These are phyloP conservation scores for Holothuria leucospilota DNA, from an alignment of 53 echinoderm and acorn worm genomes.

Conservation along the genomic window DNA sequence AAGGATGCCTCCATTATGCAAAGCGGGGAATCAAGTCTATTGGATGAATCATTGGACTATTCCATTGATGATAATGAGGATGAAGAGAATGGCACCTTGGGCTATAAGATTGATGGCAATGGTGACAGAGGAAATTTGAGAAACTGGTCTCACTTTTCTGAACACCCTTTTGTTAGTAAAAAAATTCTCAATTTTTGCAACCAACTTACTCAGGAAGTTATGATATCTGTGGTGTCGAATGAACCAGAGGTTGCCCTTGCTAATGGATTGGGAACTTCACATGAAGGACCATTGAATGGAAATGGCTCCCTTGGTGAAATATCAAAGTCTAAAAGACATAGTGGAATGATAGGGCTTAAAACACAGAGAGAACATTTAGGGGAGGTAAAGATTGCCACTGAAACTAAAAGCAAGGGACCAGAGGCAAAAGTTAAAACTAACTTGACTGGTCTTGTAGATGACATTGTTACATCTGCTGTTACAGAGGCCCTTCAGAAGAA, in stretches of 20 bases:
- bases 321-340: no score
- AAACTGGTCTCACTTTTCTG: neutral
- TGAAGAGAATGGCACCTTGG: neutral
- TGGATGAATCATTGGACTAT: neutral
- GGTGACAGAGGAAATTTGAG: constrained; percentile 25
- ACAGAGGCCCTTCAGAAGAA: constrained; percentile 53
- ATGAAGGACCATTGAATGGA: no score
- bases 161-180: neutral
- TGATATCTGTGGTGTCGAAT: constrained; percentile 6
- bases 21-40: constrained; percentile 14
- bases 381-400: no score
- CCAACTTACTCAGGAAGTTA: constrained; percentile 29
- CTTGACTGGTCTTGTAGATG: constrained; percentile 40
- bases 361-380: no score
- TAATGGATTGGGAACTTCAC: no score
- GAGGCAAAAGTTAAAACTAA: neutral
- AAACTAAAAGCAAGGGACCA: neutral
- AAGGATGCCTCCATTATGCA: constrained; percentile 64
- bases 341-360: no score
- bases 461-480: constrained; percentile 60
- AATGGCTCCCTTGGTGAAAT: no score
- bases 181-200: constrained; percentile 12
- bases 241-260: neutral
- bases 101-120: constrained; percentile 23
- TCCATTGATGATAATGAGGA: constrained; percentile 13